These are phyloP conservation scores for Thecocarcelia acutangulata DNA, from an alignment of 2,888 invertebrate species.

Conservation along the genomic window DNA sequence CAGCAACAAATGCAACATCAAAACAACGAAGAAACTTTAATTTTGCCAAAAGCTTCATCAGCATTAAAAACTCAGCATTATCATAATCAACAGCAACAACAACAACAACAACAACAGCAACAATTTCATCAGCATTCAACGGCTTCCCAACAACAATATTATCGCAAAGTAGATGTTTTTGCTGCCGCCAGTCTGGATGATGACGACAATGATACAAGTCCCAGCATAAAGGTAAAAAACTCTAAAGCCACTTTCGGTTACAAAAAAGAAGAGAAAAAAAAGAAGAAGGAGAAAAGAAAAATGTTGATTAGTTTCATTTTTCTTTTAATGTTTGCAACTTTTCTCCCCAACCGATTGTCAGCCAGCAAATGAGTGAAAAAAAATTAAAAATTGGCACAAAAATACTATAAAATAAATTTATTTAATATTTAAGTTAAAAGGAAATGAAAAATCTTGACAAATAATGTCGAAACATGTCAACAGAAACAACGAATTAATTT, in stretches of 20 bases:
- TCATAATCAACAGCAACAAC: slow-evolving; percentile 39
- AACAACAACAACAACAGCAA: slow-evolving; percentile 38
- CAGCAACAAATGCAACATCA: slow-evolving; percentile 36
- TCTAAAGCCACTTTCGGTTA: not conserved
- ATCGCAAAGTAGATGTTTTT: slow-evolving; percentile 67
- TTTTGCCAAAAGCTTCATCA: slow-evolving; percentile 53
- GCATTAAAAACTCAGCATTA: slow-evolving; percentile 49
- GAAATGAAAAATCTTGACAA: no score
- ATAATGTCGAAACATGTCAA: no score
- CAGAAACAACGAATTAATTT: no score
- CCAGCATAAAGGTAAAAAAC: slow-evolving; percentile 67
- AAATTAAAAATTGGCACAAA: not conserved
- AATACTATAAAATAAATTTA: not conserved
- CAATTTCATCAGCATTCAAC: slow-evolving; percentile 30
- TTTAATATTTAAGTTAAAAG: not conserved
- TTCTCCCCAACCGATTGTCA: not conserved
- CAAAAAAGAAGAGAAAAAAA: not conserved
- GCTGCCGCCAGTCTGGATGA: slow-evolving; percentile 60
- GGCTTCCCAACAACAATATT: slow-evolving; percentile 54
- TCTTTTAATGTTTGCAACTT: slow-evolving; percentile 32
- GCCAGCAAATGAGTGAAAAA: slow-evolving; percentile 6
- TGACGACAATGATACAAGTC: slow-evolving; percentile 67
- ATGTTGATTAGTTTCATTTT: slow-evolving; percentile 57
- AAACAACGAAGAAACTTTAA: slow-evolving; percentile 53
- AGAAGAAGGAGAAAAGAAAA: not conserved